Evolutionary conservation across 2,113 vertebrate species (phyloP), one percentile per base, ranked within the genome.

Genomic region (Cephalopholis sonnerati): DNA sequence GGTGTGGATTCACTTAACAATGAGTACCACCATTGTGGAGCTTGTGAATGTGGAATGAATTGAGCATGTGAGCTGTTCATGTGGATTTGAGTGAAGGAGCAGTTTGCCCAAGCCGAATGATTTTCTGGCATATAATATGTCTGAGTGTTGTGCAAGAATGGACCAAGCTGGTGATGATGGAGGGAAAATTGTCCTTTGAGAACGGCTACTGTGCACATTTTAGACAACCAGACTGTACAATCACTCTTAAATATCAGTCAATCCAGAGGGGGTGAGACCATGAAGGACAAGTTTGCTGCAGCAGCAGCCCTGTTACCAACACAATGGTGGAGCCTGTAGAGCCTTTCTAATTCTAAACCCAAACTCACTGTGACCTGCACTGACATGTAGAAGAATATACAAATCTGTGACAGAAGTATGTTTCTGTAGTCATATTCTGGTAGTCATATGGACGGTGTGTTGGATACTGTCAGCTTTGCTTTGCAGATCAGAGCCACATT

Each of bases 401-500:
- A 27, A 3, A 16, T 48, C 10, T 44, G 11, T 44, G 8, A 44
- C 41, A 0, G 13, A 3, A 61, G 4, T 24, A 41, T 27, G 13
- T 48, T 58, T 63, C 25, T 39, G 1, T 27, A n/a, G 44, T 20
- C 24, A 17, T 50, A 53, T 58, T 58, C 51, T 41, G n/a, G 7
- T 39, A 36, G 1, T 57, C 24, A 13, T 5, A 24, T 57, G 44
- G 41, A 29, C 1, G 25, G 2, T 58, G 4, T 36, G 1, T 74
- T 66, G 22, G 53, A 20, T 64, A 46, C 44, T 41, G 32, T 57
- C 58, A 77, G 13, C 69, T 68, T 73, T 76, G 25, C 62, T 74
- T 22, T 71, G 24, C 69, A 81, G 63, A 75, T 76, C 63, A 48
- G 44, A 78, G 59, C 46, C 27, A 65, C 58, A 46, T 24, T 64